phyloP scores from a whole-genome alignment of 2,888 invertebrate species.

The Coleophora flavipennella region DNA sequence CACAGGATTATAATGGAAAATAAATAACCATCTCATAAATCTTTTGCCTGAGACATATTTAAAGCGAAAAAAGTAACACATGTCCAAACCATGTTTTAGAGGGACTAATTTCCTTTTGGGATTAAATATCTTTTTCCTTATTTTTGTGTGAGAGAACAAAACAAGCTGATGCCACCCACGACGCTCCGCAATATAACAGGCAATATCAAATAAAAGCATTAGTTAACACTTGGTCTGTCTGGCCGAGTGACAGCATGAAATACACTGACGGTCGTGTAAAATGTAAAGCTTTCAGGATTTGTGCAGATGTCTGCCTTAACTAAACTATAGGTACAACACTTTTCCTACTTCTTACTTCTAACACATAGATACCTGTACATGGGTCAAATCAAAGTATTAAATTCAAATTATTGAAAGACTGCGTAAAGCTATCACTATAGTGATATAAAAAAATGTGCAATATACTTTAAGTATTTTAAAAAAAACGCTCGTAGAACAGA shows the following conservation, averaged over 20 bases:
- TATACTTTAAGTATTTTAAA: too few relatives aligned
- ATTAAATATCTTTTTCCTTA: conserved; percentile 45
- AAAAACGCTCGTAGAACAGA: too few relatives aligned
- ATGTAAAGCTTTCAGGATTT: too few relatives aligned
- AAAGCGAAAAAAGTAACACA: conserved; percentile 71
- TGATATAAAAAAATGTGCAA: too few relatives aligned
- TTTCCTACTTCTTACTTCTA: too few relatives aligned
- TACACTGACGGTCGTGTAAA: too few relatives aligned
- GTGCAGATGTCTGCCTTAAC: conserved; percentile 14
- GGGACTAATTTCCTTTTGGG: conserved; percentile 67
- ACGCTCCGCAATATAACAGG: conserved; percentile 31
- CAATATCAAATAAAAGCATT: conserved; percentile 33
- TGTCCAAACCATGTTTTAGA: conserved; percentile 66
- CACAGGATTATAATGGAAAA: conserved; percentile 52
- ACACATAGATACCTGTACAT: too few relatives aligned
- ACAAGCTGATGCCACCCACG: conserved; percentile 61
- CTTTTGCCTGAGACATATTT: conserved; percentile 52
- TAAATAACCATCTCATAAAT: conserved; percentile 58
- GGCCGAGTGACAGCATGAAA: conserved; percentile 16
- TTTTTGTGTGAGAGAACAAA: conserved; percentile 46
- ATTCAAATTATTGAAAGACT: too few relatives aligned
- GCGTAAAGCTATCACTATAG: too few relatives aligned
- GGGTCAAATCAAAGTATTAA: too few relatives aligned
- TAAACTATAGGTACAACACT: too few relatives aligned
- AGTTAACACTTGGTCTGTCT: conserved; percentile 22